Conservation (phyloP, 2,113 vertebrate genomes). For the Progne subis region DNA sequence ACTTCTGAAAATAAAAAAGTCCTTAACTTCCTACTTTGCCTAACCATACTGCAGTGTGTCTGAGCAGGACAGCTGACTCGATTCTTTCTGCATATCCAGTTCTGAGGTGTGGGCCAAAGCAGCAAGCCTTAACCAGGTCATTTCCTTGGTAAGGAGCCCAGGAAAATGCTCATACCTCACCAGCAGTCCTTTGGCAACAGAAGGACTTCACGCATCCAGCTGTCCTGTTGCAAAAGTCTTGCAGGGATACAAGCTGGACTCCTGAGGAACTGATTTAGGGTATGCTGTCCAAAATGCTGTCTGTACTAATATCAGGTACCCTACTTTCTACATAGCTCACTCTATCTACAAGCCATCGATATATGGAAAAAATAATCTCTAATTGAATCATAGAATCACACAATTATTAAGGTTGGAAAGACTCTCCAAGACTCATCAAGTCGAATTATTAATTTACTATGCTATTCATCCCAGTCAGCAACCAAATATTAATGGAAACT, state of each 20-base stretch:
- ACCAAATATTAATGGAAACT: not conserved
- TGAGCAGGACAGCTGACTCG: not conserved
- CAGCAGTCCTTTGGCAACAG: not conserved
- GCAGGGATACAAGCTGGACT: not conserved
- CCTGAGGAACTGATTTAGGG: not conserved
- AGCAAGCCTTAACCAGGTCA: not conserved
- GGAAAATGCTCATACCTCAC: not conserved
- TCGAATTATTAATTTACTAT: not conserved
- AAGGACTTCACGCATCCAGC: not conserved
- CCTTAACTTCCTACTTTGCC: not conserved
- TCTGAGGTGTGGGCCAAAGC: not conserved
- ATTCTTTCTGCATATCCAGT: not conserved
- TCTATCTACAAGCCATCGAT: not conserved
- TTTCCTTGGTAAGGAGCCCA: not conserved
- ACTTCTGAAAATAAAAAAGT: not conserved
- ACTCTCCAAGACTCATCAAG: not conserved
- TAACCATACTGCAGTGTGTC: not conserved
- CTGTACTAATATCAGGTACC: not conserved
- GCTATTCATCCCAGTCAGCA: not conserved
- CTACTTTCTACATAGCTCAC: not conserved
- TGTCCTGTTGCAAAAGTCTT: not conserved
- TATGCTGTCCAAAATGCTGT: not conserved
- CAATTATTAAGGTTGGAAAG: not conserved
- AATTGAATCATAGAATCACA: not conserved
- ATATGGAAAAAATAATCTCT: not conserved